Evolutionary conservation across 2,888 invertebrate genomes (phyloP), one percentile per base, ranked within the genome.

Genomic region (Fragum fragum): DNA sequence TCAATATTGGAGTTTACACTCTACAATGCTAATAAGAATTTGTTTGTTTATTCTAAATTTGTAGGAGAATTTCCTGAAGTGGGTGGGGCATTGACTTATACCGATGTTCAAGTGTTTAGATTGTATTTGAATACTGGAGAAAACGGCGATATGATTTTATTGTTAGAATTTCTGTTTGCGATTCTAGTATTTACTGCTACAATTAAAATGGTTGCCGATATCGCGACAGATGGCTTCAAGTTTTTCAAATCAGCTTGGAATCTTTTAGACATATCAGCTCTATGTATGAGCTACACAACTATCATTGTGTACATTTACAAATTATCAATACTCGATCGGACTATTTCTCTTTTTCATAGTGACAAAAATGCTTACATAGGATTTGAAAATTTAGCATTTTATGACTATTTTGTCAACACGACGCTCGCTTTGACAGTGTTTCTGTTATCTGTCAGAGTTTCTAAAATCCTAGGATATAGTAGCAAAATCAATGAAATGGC

Each of bases 401-500:
- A 94, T 87, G 95, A 95, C 81, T 93, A 95, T 78, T 79, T 93
- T 5, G 87, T 86, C 28, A 89, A 89, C 39, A 83, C 82, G 16
- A 63, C 88, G 11, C 73, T 84, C 68, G 89, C 87, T 11, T 73
- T 85, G n/a, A 70, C 90, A 9, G 89, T 90, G n/a, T 91, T 90
- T 73, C 66, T 89, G 11, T 75, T 87, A 55, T 88, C 90, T 0
- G 32, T 90, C 21, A 85, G 91, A 18, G 85, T 91, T 29, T 88
- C 90, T 9, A 81, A 88, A 14, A 91, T 95, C 69, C 90, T 95
- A 36, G 93, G 95, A 76, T 95, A 95, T 91, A 95, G 95, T 89
- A 92, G 93, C 61, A 92, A 95, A 55, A 94, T 95, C 80, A 94
- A 94, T 70, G 93, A 95, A 88, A 91, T 95, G 80, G 94, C 94